Evolutionary conservation across 2,888 invertebrate genomes (phyloP).

Genomic region (Dichetophora obliterata): DNA sequence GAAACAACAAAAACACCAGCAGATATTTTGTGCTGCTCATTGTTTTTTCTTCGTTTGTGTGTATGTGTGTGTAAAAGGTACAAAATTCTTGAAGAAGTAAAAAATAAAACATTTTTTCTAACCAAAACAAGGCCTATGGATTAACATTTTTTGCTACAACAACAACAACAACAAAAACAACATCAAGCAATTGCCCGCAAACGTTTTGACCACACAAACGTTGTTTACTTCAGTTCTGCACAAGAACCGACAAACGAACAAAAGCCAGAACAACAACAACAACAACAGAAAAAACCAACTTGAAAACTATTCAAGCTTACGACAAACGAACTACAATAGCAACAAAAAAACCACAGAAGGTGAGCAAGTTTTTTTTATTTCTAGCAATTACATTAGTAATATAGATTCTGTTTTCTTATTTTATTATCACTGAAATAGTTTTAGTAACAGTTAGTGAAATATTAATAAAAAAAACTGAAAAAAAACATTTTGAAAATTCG

Average conservation of each 20-base stretch:
- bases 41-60: not conserved
- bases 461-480: too few species aligned
- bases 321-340: constrained; percentile 42
- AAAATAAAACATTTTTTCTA: not conserved
- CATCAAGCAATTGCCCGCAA: constrained; percentile 5
- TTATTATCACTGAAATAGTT: constrained; percentile 38
- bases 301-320: constrained; percentile 12
- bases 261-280: not conserved
- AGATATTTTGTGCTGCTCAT: not conserved
- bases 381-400: too few species aligned
- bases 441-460: not conserved
- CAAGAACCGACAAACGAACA: not conserved
- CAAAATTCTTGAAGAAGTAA: not conserved
- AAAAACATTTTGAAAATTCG: too few species aligned
- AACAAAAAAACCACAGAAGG: constrained; percentile 57
- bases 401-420: too few species aligned
- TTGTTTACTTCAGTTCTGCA: not conserved
- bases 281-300: not conserved
- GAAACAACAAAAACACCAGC: not conserved
- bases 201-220: constrained; percentile 1
- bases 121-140: not conserved
- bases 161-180: constrained; percentile 43
- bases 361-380: constrained; percentile 58
- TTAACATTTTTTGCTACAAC: constrained; percentile 24
- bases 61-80: not conserved